A percentile compares a stretch with the other conserved stretches of the same genome.
phyloP scores from a whole-genome alignment of 2,113 vertebrate species.

The Hiodon alosoides region DNA sequence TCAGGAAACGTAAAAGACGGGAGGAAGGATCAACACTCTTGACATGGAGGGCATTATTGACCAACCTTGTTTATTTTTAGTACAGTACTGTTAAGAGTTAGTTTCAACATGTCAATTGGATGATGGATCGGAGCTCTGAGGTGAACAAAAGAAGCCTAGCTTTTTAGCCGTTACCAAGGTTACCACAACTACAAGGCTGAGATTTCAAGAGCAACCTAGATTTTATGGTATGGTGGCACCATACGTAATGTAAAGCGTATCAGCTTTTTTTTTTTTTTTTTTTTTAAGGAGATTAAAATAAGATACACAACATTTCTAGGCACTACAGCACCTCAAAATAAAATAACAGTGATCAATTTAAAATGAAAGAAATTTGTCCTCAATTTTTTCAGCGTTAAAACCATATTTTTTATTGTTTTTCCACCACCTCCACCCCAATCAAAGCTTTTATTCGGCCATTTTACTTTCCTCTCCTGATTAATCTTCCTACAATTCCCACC shows the following conservation, averaged over 20 bases:
- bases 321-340: constrained; percentile 50
- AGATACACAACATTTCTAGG: constrained; percentile 43
- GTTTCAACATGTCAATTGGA: constrained; percentile 61
- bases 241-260: constrained; percentile 40
- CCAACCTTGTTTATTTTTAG: constrained; percentile 60
- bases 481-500: neutral
- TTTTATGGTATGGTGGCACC: constrained; percentile 44
- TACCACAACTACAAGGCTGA: constrained; percentile 63
- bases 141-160: constrained; percentile 63
- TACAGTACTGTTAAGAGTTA: constrained; percentile 71
- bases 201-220: constrained; percentile 49
- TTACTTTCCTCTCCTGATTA: neutral
- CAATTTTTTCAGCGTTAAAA: constrained; percentile 37
- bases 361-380: constrained; percentile 48
- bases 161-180: constrained; percentile 60
- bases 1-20: neutral
- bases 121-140: constrained; percentile 53
- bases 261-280: constrained; percentile 34
- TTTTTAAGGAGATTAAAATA: constrained; percentile 47
- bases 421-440: constrained; percentile 11
- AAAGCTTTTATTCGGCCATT: neutral
- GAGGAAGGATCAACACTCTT: constrained; percentile 31
- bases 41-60: constrained; percentile 44
- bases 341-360: constrained; percentile 48
- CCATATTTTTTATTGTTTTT: constrained; percentile 22